These are phyloP conservation scores for Mobula hypostoma DNA, from an alignment of 2,113 vertebrate species.

Conservation along the genomic window DNA sequence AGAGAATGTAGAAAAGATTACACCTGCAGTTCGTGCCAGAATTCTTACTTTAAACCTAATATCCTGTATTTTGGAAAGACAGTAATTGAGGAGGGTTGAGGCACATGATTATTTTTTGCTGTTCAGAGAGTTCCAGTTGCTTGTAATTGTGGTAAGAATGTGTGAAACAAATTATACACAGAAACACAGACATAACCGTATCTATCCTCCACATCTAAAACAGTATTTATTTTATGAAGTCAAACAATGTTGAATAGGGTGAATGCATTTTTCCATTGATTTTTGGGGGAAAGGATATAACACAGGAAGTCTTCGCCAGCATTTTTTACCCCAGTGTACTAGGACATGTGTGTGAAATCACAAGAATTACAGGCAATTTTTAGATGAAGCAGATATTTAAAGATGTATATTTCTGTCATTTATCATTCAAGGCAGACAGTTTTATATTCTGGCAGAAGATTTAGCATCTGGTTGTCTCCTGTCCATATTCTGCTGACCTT, in stretches of 20 bases:
- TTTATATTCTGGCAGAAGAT: background rate
- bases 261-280: background rate
- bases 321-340: background rate
- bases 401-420: background rate
- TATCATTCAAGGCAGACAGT: too few relatives aligned
- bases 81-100: background rate
- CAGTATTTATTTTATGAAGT: background rate
- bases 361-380: background rate
- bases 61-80: background rate
- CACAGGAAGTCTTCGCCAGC: background rate
- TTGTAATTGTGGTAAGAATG: background rate
- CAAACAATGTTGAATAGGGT: background rate
- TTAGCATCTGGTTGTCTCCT: background rate
- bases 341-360: background rate
- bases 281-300: background rate
- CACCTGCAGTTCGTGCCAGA: background rate
- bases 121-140: background rate
- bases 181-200: background rate
- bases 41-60: background rate
- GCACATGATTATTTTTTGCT: background rate
- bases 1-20: background rate
- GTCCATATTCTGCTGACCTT: background rate
- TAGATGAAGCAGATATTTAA: background rate
- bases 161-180: background rate
- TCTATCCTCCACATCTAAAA: background rate